Percentiles rank a stretch among this genome's conserved stretches.
Evolutionary conservation across 2,888 invertebrate genomes (phyloP).

Genomic region (Cephalotes varians): DNA sequence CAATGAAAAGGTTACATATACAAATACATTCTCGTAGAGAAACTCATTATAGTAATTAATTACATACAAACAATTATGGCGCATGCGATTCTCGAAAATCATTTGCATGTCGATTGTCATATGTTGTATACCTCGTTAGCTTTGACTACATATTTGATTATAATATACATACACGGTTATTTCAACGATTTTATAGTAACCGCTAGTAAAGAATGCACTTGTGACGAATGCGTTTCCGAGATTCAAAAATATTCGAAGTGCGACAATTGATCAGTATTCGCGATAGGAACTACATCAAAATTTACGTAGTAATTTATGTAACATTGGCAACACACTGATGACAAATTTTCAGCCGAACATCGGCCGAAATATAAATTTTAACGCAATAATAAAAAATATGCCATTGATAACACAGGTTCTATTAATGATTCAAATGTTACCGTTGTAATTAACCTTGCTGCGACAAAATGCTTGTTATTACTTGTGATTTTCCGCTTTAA

Average conservation of each 20-base stretch:
- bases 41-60: neutral
- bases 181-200: neutral
- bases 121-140: neutral
- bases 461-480: conserved; percentile 8
- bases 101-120: conserved; percentile 23
- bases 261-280: conserved; percentile 58
- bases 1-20: neutral
- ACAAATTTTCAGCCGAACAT: conserved; percentile 48
- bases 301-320: conserved; percentile 58
- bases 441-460: neutral
- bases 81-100: neutral
- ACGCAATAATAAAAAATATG: conserved; percentile 45
- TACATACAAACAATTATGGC: neutral
- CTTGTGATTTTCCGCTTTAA: conserved; percentile 19
- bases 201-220: neutral
- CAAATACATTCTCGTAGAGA: neutral
- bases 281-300: conserved; percentile 52
- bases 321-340: conserved; percentile 20
- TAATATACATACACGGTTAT: neutral
- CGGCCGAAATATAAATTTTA: conserved; percentile 14
- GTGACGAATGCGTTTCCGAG: conserved; percentile 16
- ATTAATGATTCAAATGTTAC: conserved; percentile 9
- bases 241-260: conserved; percentile 59
- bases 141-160: neutral
- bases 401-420: conserved; percentile 29